Conservation (phyloP, 2,888 invertebrate genomes). For the Chymomyza procnemis region DNA sequence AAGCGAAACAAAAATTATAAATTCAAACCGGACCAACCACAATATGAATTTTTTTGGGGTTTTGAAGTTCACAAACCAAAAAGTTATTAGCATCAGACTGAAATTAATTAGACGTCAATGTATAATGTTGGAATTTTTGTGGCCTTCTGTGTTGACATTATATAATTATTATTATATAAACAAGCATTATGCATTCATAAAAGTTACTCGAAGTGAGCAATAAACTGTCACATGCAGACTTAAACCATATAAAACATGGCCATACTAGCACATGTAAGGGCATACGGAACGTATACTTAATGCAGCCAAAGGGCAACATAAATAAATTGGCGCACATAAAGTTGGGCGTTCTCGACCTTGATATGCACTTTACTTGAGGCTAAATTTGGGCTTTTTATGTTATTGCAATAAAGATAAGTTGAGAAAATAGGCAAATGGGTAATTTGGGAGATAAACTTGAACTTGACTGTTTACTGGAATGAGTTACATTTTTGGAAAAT, state of each 20-base stretch:
- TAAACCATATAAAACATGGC: neutral
- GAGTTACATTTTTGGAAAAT: too few relatives aligned
- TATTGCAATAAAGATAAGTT: too few relatives aligned
- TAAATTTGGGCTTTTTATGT: too few relatives aligned
- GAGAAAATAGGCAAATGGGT: too few relatives aligned
- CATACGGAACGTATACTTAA: neutral
- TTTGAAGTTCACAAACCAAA: neutral
- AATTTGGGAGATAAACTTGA: too few relatives aligned
- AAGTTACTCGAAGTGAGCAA: neutral
- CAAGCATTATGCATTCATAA: neutral
- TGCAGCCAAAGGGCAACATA: neutral
- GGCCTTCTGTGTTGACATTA: neutral
- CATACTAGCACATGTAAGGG: neutral
- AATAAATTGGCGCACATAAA: neutral
- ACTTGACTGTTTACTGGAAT: too few relatives aligned
- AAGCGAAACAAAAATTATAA: neutral
- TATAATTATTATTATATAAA: neutral
- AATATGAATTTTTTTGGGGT: neutral
- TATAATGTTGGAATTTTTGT: neutral
- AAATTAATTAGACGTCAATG: neutral
- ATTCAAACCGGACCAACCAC: neutral
- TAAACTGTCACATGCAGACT: neutral
- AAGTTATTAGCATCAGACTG: neutral
- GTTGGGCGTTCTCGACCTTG: neutral
- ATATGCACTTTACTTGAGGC: too few relatives aligned